Conservation (phyloP, 2,888 invertebrate genomes). For the Elmis aenea region DNA sequence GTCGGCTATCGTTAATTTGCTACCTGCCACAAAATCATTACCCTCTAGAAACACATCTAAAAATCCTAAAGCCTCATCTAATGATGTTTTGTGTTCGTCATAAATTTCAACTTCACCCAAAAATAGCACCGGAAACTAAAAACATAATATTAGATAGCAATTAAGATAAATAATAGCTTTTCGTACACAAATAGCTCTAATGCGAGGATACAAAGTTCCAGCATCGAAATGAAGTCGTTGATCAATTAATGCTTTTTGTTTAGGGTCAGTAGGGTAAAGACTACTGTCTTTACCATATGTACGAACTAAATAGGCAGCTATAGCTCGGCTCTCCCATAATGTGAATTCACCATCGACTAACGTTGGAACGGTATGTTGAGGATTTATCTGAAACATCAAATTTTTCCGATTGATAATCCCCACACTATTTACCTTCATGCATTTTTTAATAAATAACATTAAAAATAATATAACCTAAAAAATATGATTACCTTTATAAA, state of each 20-base stretch:
- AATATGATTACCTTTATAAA: conserved; percentile 44
- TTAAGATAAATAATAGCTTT: not conserved
- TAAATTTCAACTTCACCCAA: conserved; percentile 54
- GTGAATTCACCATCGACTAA: conserved; percentile 62
- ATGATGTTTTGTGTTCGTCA: conserved; percentile 50
- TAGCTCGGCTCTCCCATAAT: conserved; percentile 65
- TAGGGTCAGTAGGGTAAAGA: conserved; percentile 57
- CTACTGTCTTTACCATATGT: conserved; percentile 56
- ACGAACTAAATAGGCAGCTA: conserved; percentile 57
- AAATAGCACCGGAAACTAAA: conserved; percentile 57
- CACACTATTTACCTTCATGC: too few species aligned
- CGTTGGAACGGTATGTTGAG: conserved; percentile 64
- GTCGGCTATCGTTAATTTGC: conserved; percentile 61
- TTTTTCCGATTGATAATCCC: not conserved
- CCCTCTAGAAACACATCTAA: conserved; percentile 55
- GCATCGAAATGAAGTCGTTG: conserved; percentile 61
- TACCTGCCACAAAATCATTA: conserved; percentile 58
- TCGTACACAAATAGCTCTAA: conserved; percentile 57
- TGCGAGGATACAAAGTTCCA: conserved; percentile 57
- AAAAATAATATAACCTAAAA: too few species aligned
- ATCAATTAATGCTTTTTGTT: conserved; percentile 55
- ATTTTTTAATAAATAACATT: too few species aligned
- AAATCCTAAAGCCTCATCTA: conserved; percentile 56
- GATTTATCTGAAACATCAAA: conserved; percentile 51
- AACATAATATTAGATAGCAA: conserved; percentile 2